phyloP scores from a whole-genome alignment of 1,140 invertebrate species.

The Leptopilina clavipes region DNA sequence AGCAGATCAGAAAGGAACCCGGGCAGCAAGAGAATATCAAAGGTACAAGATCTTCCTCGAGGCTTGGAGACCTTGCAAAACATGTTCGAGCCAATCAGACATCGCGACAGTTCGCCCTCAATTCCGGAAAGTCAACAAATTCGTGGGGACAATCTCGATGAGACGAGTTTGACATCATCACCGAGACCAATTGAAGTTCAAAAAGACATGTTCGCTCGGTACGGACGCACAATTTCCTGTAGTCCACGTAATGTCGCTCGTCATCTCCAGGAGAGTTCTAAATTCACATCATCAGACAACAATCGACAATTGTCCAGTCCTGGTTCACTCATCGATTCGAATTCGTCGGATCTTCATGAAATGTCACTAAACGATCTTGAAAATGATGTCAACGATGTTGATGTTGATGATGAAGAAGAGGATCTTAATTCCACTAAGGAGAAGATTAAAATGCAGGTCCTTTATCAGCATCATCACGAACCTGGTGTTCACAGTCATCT shows the following conservation, averaged over 20 bases:
- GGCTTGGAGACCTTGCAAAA: conserved; percentile 54
- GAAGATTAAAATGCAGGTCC: conserved; percentile 56
- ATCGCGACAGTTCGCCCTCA: conserved; percentile 52
- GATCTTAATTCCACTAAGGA: conserved; percentile 47
- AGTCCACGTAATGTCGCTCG: conserved; percentile 54
- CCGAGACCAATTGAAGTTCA: conserved; percentile 50
- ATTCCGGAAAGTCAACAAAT: conserved; percentile 54
- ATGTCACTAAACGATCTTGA: conserved; percentile 49
- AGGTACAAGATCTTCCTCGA: conserved; percentile 51
- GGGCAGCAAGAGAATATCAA: conserved; percentile 57
- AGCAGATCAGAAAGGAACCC: conserved; percentile 51
- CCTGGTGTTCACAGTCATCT: conserved; percentile 54
- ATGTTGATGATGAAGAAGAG: conserved; percentile 48
- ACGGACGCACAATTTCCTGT: conserved; percentile 52
- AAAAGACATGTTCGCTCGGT: conserved; percentile 45
- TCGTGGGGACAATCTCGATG: conserved; percentile 48
- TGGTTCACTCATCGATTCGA: conserved; percentile 50
- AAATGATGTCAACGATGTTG: conserved; percentile 41
- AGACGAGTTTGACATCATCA: conserved; percentile 43
- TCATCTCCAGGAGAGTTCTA: conserved; percentile 54
- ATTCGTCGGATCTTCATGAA: conserved; percentile 44
- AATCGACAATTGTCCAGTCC: conserved; percentile 56
- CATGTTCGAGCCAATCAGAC: conserved; percentile 58
- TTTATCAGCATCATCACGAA: conserved; percentile 61
- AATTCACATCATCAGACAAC: conserved; percentile 42